Base-by-base conservation (phyloP, 2,888 invertebrate genomes). In the Phasia obesa region DNA sequence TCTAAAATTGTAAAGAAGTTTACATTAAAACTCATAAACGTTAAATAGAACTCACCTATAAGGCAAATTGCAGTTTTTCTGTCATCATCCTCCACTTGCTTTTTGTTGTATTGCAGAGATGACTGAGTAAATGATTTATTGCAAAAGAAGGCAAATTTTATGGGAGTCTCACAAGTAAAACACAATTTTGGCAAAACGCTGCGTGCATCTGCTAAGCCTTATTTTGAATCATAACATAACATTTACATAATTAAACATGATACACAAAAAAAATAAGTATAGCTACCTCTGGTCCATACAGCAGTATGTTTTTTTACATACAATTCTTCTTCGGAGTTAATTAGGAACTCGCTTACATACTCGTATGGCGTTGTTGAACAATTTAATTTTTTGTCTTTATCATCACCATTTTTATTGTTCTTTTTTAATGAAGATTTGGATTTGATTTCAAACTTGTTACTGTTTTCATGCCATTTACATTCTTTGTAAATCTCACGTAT, bases 261-360 rank as follows among this genome's bases (percentile, higher is more conserved):
- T 9, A 5, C 2, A 35, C 31, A 17, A 7, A 44, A 13, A 21
- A 21, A 27, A 17, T 1, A 17, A 0, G 3, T 2, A 31, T 35
- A 42, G 5, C 7, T 87, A 93, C 93, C 94, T 92, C 93, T 93
- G 11, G 94, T 95, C 96, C 96, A 97, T 38, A 98, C 94, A 4
- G 96, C 97, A 19, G 96, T 95, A 88, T 96, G 94, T 2, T 96
- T 97, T 87, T 94, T 95, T 2, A 96, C 94, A 92, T 97, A 98
- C 69, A 98, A 92, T 89, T 98, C 98, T 89, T 98, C 97, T 91
- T 97, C 97, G 89, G 94, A 93, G 87, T 91, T 91, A 0, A 91
- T 89, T 75, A 89, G 87, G 42, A 87, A 89, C 74, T 91, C 90
- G 23, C 87, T 89, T 86, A 91, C 89, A 67, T 90, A 91, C 62